A percentile compares a stretch with the other conserved stretches of the same genome.
These are phyloP conservation scores for Spea multiplicata DNA, from an alignment of 2,113 vertebrate species.

Conservation along the genomic window DNA sequence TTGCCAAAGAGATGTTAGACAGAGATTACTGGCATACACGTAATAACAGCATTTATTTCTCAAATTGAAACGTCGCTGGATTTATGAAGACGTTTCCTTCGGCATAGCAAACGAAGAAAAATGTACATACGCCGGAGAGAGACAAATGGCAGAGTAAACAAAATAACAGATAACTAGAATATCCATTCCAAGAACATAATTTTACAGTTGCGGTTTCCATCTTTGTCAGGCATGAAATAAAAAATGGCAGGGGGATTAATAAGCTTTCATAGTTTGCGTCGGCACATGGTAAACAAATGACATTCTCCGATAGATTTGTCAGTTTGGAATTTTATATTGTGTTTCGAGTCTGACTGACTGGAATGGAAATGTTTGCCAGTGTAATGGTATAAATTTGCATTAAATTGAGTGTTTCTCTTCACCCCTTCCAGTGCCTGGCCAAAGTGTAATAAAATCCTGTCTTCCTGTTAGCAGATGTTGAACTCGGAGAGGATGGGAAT, in stretches of 20 bases:
- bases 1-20: conserved; percentile 26
- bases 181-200: conserved; percentile 50
- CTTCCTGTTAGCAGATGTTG: conserved; percentile 24
- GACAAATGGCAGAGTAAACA: conserved; percentile 45
- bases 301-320: conserved; percentile 39
- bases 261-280: conserved; percentile 49
- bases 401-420: conserved; percentile 34
- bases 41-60: conserved; percentile 41
- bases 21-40: conserved; percentile 37
- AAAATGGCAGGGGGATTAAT: conserved; percentile 53
- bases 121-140: conserved; percentile 41
- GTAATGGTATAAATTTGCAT: conserved; percentile 49
- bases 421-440: conserved; percentile 9
- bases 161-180: conserved; percentile 53
- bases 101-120: conserved; percentile 52
- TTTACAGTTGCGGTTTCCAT: conserved; percentile 51
- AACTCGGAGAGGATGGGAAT: conserved; percentile 2
- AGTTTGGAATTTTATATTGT: conserved; percentile 47
- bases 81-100: conserved; percentile 52
- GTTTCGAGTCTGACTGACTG: conserved; percentile 36
- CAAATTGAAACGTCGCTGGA: conserved; percentile 44
- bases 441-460: conserved; percentile 22
- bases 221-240: conserved; percentile 50
- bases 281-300: conserved; percentile 51
- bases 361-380: conserved; percentile 44